Conservation (phyloP, 2,113 vertebrate genomes). For the Strigops habroptila region DNA sequence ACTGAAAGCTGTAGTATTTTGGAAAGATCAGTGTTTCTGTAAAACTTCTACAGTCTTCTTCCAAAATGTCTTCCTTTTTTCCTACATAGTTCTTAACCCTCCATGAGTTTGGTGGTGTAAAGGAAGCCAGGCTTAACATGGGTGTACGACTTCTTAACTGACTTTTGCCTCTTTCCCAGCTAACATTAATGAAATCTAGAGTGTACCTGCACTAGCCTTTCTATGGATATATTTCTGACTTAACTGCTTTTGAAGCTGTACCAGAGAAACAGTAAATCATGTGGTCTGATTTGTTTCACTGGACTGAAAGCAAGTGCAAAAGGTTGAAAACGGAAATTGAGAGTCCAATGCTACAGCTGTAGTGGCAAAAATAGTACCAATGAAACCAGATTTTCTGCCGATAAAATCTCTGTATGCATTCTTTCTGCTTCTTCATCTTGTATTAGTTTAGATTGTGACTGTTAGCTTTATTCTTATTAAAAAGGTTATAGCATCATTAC, state of each 20-base stretch:
- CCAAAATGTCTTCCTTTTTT: background rate
- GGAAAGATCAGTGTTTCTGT: background rate
- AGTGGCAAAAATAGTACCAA: background rate
- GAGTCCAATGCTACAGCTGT: background rate
- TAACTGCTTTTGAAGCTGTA: background rate
- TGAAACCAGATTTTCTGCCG: background rate
- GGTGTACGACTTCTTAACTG: background rate
- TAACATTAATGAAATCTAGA: background rate
- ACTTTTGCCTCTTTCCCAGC: background rate
- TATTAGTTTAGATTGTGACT: background rate
- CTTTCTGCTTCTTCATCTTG: background rate
- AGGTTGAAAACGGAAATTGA: background rate
- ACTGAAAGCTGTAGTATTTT: background rate
- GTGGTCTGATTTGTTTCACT: background rate
- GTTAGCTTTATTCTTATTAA: slow-evolving; percentile 17
- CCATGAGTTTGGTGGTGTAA: background rate
- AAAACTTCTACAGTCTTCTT: background rate
- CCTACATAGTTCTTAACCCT: background rate
- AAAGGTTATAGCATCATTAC: background rate
- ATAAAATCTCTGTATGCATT: background rate
- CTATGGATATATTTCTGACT: background rate
- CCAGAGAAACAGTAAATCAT: background rate
- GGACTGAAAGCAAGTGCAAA: background rate
- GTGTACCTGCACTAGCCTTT: background rate
- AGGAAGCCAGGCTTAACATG: accelerated